Conservation (phyloP, 1,140 invertebrate species). For the Teleogryllus occipitalis region DNA sequence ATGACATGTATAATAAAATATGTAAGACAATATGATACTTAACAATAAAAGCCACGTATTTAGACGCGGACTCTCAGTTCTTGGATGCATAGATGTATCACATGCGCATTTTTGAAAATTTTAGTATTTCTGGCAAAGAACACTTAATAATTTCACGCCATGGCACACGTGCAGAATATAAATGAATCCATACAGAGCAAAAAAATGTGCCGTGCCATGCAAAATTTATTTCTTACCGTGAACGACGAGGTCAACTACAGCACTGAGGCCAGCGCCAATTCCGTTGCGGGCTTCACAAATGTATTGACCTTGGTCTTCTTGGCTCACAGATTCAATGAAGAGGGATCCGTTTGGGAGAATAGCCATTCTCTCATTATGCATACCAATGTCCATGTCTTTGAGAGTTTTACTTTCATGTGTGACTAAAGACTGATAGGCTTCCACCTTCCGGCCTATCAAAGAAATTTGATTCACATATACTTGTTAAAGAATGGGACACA, state of each 20-base stretch:
- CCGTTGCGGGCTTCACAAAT: slow-evolving; percentile 54
- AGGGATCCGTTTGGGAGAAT: slow-evolving; percentile 46
- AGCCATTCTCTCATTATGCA: background rate
- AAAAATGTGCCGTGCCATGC: background rate
- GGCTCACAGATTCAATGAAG: slow-evolving; percentile 42
- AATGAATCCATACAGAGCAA: background rate
- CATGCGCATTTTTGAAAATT: no score
- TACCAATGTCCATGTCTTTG: background rate
- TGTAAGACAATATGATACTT: no score
- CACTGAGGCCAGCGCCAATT: slow-evolving; percentile 53
- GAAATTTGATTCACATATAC: no score
- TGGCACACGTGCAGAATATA: background rate
- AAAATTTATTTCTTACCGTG: slow-evolving; percentile 40
- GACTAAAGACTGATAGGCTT: background rate
- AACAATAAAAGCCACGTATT: no score
- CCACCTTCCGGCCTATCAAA: background rate
- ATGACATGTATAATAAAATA: no score
- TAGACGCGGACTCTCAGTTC: no score
- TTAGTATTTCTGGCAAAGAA: no score
- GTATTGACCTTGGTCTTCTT: slow-evolving; percentile 51
- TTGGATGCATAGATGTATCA: no score
- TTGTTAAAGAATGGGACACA: no score
- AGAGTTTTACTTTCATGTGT: background rate
- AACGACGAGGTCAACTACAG: slow-evolving; percentile 54
- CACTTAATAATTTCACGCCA: no score